These are phyloP conservation scores for Oncorhynchus gorbuscha DNA, from an alignment of 2,113 vertebrate genomes.

Conservation along the genomic window DNA sequence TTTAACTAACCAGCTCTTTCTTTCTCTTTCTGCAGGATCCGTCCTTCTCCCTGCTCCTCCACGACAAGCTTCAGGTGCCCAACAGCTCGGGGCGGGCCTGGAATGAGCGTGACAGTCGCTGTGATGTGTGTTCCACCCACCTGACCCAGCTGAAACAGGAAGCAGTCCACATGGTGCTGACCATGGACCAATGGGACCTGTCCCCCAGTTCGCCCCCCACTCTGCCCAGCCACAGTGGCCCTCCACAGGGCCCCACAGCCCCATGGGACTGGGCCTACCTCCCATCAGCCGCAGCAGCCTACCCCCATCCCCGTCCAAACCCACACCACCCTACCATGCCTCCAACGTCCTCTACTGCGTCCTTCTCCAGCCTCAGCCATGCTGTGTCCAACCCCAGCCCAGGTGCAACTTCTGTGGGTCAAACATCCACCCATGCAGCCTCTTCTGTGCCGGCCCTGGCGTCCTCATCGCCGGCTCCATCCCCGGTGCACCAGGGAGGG, in stretches of 20 bases:
- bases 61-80: conserved; percentile 93
- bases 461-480: conserved; percentile 60
- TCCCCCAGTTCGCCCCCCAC: conserved; percentile 84
- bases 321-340: conserved; percentile 62
- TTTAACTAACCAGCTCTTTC: not conserved
- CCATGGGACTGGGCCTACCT: conserved; percentile 78
- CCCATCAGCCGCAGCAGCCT: conserved; percentile 70
- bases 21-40: conserved; percentile 81
- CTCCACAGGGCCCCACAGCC: conserved; percentile 13
- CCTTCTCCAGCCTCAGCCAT: conserved; percentile 46
- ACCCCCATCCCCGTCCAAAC: conserved; percentile 70
- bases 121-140: conserved; percentile 92
- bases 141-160: conserved; percentile 96
- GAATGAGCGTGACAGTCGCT: conserved; percentile 93
- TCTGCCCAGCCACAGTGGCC: conserved; percentile 55
- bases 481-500: conserved; percentile 46
- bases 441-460: conserved; percentile 50
- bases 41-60: conserved; percentile 87
- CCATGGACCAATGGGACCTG: conserved; percentile 82
- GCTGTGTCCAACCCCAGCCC: conserved; percentile 59
- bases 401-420: conserved; percentile 41
- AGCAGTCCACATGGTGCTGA: conserved; percentile 93
- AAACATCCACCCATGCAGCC: conserved; percentile 37
- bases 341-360: conserved; percentile 31
- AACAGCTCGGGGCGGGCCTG: conserved; percentile 90